phyloP scores from a whole-genome alignment of 2,113 vertebrate species.

The Anseranas semipalmata region DNA sequence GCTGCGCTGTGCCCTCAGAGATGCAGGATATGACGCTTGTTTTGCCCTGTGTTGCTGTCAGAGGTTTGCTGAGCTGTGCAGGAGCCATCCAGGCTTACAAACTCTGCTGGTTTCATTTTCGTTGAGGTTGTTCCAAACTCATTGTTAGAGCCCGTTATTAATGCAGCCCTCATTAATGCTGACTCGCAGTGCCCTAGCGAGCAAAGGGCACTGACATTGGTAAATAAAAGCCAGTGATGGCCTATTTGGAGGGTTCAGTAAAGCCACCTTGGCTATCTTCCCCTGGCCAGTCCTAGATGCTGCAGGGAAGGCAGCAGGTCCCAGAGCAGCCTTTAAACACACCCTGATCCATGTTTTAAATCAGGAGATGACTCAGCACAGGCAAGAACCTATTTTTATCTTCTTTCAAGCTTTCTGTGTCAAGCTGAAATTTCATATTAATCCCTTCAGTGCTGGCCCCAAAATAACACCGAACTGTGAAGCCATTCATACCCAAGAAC shows the following conservation, averaged over 20 bases:
- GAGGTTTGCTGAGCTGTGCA: neutral
- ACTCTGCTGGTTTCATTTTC: neutral
- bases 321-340: neutral
- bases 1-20: neutral
- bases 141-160: fast-evolving
- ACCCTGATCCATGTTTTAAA: neutral
- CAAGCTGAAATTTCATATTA: neutral
- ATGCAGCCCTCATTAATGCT: neutral
- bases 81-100: neutral
- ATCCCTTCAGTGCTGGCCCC: neutral
- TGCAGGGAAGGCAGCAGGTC: neutral
- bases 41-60: neutral
- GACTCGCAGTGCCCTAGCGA: fast-evolving
- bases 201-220: fast-evolving
- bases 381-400: neutral
- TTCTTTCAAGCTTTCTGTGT: neutral
- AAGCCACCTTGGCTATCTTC: neutral
- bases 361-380: conserved; percentile 2
- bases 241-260: neutral
- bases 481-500: neutral
- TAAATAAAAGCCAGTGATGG: neutral
- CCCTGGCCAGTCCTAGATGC: neutral
- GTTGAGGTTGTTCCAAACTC: neutral
- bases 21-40: fast-evolving
- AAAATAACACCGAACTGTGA: fast-evolving